Conservation (phyloP, 35 echinoderm and acorn worm genomes). For the Chiridota heheva region DNA sequence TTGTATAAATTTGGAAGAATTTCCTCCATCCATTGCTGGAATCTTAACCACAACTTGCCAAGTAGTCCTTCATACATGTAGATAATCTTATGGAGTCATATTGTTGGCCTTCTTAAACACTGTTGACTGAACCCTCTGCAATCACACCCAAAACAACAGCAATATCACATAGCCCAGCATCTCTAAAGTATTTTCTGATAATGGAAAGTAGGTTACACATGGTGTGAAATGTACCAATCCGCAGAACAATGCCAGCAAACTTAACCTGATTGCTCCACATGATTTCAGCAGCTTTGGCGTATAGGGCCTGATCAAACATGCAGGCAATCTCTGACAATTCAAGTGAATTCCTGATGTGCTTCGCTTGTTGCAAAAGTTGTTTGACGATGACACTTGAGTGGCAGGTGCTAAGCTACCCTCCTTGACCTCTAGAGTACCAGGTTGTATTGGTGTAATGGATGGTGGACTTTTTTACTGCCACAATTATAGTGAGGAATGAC, state of each 20-base stretch:
- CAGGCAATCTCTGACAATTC: neutral
- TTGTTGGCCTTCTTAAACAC: slow-evolving; percentile 15
- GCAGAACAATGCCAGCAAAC: too few relatives aligned
- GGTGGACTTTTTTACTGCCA: neutral
- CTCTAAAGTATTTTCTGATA: slow-evolving; percentile 39
- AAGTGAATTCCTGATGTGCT: neutral
- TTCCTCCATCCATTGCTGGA: too few relatives aligned
- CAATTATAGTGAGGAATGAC: neutral
- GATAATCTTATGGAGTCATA: too few relatives aligned
- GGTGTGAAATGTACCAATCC: slow-evolving; percentile 43
- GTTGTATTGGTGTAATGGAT: neutral
- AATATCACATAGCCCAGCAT: slow-evolving; percentile 35
- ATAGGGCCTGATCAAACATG: slow-evolving; percentile 50
- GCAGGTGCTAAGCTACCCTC: too few relatives aligned
- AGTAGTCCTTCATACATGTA: too few relatives aligned
- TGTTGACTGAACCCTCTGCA: slow-evolving; percentile 38
- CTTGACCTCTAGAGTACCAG: neutral
- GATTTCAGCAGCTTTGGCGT: slow-evolving; percentile 39
- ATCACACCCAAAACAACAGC: slow-evolving; percentile 42
- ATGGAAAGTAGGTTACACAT: slow-evolving; percentile 35
- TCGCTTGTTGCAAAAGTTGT: slow-evolving; percentile 7
- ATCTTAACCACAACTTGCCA: too few relatives aligned
- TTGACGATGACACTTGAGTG: slow-evolving; percentile 27
- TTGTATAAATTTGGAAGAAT: too few relatives aligned
- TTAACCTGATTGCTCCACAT: neutral